Conservation (phyloP, 2,113 vertebrate species). For the Apteryx mantelli region DNA sequence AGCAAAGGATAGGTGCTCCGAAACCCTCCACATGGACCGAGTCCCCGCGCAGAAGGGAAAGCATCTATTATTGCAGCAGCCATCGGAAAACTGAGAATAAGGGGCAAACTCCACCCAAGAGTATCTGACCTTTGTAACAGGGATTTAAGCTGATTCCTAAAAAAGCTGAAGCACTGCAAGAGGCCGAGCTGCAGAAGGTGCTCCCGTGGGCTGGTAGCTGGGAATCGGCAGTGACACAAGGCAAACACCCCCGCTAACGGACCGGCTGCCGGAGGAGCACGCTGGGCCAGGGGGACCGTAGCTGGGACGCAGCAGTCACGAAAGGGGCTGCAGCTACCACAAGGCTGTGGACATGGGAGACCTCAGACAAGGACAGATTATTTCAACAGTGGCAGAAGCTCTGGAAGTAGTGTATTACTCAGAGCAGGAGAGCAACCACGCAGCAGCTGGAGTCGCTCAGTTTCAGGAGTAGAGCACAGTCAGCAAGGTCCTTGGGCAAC, state of each 20-base stretch:
- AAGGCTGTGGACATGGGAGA: neutral
- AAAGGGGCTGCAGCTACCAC: no score
- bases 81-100: neutral
- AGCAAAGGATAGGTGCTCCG: neutral
- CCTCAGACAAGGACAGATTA: neutral
- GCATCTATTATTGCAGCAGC: neutral
- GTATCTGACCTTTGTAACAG: fast-evolving
- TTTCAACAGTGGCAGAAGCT: neutral
- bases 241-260: fast-evolving
- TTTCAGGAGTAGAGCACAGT: fast-evolving
- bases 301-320: fast-evolving
- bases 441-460: neutral
- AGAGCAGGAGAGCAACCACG: neutral
- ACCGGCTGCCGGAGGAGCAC: fast-evolving
- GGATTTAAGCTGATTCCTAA: neutral
- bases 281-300: fast-evolving
- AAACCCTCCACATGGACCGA: neutral
- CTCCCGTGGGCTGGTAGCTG: fast-evolving
- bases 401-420: neutral
- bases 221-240: fast-evolving
- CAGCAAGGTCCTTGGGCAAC: neutral
- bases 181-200: neutral
- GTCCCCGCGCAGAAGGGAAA: fast-evolving
- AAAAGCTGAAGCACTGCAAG: neutral
- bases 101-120: neutral